phyloP scores from a whole-genome alignment of 2,113 vertebrate species.

The Poeciliopsis retropinna region DNA sequence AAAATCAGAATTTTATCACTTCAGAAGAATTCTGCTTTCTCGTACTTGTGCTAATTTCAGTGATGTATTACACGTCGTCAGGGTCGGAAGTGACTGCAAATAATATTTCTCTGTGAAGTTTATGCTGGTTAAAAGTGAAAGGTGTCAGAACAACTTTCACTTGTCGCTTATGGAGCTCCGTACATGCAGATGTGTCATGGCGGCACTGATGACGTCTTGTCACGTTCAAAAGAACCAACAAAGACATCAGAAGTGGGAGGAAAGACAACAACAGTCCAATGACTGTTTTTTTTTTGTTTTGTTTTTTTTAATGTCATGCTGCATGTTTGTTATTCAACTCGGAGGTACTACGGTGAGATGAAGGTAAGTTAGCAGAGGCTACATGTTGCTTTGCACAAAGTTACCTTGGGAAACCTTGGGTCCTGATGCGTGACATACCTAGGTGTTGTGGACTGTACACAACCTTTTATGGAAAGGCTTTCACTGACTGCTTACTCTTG shows the following conservation, averaged over 20 bases:
- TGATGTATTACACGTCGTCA: background rate
- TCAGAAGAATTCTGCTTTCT: constrained; percentile 3
- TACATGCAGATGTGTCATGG: background rate
- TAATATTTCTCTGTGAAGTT: background rate
- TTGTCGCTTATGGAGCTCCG: background rate
- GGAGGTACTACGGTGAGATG: background rate
- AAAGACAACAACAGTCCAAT: background rate
- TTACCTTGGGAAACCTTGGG: background rate
- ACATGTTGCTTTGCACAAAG: background rate
- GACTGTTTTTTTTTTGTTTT: background rate
- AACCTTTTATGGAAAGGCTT: too few species aligned
- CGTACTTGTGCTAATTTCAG: background rate
- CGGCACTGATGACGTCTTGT: background rate
- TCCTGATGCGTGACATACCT: background rate
- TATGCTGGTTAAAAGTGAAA: background rate
- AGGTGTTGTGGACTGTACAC: too few species aligned
- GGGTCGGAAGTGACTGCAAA: background rate
- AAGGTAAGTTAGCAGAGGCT: background rate
- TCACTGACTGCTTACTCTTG: too few species aligned
- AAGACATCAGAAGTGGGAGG: background rate
- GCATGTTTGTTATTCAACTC: background rate
- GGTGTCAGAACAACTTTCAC: background rate
- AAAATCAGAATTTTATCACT: constrained; percentile 10
- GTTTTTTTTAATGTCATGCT: background rate
- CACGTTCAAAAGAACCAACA: background rate